These are phyloP conservation scores for Rhagonycha lutea DNA, from an alignment of 2,888 invertebrate genomes.

Conservation along the genomic window DNA sequence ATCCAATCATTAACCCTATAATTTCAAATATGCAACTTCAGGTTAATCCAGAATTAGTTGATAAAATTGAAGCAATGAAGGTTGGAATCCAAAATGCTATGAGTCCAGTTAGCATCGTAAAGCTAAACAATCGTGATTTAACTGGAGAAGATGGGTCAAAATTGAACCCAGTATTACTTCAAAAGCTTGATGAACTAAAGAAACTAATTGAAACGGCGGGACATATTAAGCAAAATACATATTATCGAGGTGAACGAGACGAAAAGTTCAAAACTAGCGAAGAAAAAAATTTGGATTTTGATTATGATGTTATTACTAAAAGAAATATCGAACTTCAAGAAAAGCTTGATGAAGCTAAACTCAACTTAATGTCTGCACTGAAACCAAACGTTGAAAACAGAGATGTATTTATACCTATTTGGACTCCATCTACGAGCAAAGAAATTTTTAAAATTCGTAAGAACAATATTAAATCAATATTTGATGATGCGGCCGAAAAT, in stretches of 20 bases:
- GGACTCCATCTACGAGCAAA: neutral
- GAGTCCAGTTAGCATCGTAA: neutral
- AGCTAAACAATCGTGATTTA: neutral
- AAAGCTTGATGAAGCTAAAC: neutral
- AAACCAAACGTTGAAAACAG: neutral
- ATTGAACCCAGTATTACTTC: neutral
- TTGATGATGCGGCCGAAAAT: neutral
- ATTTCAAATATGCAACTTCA: neutral
- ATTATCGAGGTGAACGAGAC: neutral
- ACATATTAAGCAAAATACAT: neutral
- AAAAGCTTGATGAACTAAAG: neutral
- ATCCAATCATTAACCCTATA: neutral
- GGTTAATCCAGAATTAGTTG: conserved; percentile 4
- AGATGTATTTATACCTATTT: neutral
- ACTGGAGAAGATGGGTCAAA: neutral
- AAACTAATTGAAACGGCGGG: neutral
- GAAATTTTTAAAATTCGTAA: neutral
- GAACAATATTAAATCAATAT: neutral
- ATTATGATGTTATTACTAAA: neutral
- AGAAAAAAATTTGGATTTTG: neutral
- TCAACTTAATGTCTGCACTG: neutral
- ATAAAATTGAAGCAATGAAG: conserved; percentile 9
- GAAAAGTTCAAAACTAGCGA: neutral
- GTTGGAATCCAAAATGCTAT: neutral
- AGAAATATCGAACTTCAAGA: neutral